These are phyloP conservation scores for Tenthredo distinguenda DNA, from an alignment of 2,888 invertebrate genomes.

Conservation along the genomic window DNA sequence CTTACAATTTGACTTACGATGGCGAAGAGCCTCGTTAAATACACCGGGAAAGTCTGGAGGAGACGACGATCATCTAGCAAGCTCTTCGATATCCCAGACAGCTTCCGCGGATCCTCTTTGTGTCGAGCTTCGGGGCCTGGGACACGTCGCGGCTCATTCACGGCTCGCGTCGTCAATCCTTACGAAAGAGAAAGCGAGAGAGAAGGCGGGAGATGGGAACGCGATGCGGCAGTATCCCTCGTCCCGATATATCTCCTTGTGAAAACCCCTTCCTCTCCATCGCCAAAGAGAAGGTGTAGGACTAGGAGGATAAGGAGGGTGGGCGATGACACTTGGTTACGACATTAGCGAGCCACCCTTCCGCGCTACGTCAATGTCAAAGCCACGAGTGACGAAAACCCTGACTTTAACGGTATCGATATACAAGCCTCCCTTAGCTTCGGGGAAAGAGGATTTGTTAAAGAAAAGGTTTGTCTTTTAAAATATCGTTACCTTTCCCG, in stretches of 20 bases:
- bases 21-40: slow-evolving; percentile 28
- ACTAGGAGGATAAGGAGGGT: slow-evolving; percentile 60
- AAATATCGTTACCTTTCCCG: background rate
- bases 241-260: slow-evolving; percentile 33
- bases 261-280: slow-evolving; percentile 30
- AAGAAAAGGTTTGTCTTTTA: background rate
- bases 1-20: slow-evolving; percentile 21
- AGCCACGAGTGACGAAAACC: slow-evolving; percentile 52
- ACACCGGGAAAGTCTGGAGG: slow-evolving; percentile 25
- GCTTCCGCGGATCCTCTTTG: slow-evolving; percentile 33
- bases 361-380: slow-evolving; percentile 72
- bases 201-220: slow-evolving; percentile 58
- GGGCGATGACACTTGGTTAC: slow-evolving; percentile 72
- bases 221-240: slow-evolving; percentile 22
- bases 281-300: slow-evolving; percentile 40
- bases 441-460: background rate
- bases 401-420: slow-evolving; percentile 14
- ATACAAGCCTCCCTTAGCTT: background rate
- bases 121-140: slow-evolving; percentile 13
- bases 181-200: slow-evolving; percentile 57
- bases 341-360: slow-evolving; percentile 72
- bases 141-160: slow-evolving; percentile 45
- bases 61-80: slow-evolving; percentile 46
- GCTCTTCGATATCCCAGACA: slow-evolving; percentile 46
- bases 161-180: slow-evolving; percentile 48